A percentile compares a stretch with the other conserved stretches of the same genome.
Conservation (phyloP, 2,113 vertebrate genomes). For the Motacilla alba region DNA sequence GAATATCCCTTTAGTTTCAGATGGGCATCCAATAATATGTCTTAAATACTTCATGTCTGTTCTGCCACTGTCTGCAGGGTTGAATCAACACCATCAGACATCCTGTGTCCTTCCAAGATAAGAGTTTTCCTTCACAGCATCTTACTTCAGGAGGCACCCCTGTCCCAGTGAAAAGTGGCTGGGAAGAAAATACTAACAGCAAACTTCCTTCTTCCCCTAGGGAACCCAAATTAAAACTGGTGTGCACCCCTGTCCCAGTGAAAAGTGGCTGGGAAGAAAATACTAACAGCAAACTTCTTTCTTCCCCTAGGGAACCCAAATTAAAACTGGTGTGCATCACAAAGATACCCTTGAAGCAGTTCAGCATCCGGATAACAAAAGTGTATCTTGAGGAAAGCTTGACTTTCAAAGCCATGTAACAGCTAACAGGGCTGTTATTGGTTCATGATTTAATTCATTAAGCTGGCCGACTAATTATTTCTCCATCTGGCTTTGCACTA, state of each 20-base stretch:
- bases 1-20: neutral
- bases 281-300: neutral
- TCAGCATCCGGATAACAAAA: neutral
- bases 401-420: neutral
- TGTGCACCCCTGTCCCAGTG: neutral
- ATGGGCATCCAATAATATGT: neutral
- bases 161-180: neutral
- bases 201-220: neutral
- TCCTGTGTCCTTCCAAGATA: neutral
- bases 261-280: neutral
- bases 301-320: neutral
- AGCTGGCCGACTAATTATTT: conserved; percentile 18
- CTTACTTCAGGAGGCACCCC: neutral
- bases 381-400: neutral
- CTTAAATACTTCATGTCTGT: neutral
- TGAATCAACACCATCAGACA: neutral
- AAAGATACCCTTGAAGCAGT: neutral
- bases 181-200: neutral
- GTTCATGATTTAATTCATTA: conserved; percentile 26
- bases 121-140: neutral
- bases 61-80: neutral
- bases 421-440: neutral
- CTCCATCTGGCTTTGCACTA: neutral
- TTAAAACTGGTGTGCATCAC: neutral
- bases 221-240: neutral